Evolutionary conservation across 2,113 vertebrate species (phyloP), one percentile per base, ranked within the genome.

Genomic region (Centrocercus urophasianus): DNA sequence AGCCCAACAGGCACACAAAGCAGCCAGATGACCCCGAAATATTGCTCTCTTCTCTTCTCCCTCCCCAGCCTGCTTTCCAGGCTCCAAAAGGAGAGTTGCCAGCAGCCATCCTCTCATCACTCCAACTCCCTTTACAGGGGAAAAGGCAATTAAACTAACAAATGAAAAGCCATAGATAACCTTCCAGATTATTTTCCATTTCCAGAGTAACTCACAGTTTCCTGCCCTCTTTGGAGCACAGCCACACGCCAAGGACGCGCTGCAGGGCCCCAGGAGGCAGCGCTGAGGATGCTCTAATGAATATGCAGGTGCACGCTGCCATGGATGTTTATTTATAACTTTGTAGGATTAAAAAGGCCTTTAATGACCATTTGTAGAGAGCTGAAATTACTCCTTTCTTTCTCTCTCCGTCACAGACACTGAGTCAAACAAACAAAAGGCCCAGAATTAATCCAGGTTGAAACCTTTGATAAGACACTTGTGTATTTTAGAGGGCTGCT

Each of bases 401-500:
- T 82, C 56, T 57, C 54, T 27, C 34, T 30, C 32, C 27, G 10
- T 50, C 11, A 13, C 4, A 81, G 45, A 79, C 13, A 15, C n/a
- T 24, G 73, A 95, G 81, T 60, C 61, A 94, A 90, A 77, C 20
- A 90, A 92, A 93, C 85, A 87, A 75, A 38, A 70, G 30, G 40
- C 10, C 25, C 66, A 78, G 61, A 65, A 88, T 73, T 43, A 88
- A 93, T 83, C 47, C 63, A 79, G 47, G 66, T 57, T 96, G 89
- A 88, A 93, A 67, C 77, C 64, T 79, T 54, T 74, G 86, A 87
- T 92, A 92, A 93, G 85, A 64, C 80, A 70, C 84, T 86, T 36
- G 66, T 34, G 69, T 80, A 83, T 87, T 93, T 74, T n/a, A 60
- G 38, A 66, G 57, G 32, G 28, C 88, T 75, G 75, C 54, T 90